Conservation (phyloP, 2,113 vertebrate genomes). For the Nyctibius bracteatus region DNA sequence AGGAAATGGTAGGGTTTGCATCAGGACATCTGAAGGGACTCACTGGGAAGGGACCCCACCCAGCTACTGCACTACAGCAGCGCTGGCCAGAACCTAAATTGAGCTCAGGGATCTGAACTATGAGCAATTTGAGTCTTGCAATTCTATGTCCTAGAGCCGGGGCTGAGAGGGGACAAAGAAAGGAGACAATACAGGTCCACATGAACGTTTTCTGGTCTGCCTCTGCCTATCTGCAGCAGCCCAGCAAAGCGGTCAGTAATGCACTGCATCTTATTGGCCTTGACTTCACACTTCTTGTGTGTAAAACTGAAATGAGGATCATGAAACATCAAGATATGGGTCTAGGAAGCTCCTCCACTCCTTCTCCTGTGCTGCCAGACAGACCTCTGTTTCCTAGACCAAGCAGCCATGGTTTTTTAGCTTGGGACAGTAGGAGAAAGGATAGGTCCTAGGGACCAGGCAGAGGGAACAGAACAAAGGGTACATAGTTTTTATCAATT, state of each 20-base stretch:
- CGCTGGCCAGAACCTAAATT: background rate
- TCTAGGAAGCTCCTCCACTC: background rate
- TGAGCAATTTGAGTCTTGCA: background rate
- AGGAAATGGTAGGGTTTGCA: background rate
- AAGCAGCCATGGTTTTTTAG: background rate
- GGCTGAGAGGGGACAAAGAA: background rate
- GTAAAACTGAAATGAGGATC: background rate
- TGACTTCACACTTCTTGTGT: background rate
- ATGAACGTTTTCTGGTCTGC: background rate
- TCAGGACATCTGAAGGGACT: background rate
- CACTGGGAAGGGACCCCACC: background rate
- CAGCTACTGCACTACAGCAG: background rate
- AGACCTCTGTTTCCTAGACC: background rate
- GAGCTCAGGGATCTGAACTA: background rate
- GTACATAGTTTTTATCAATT: rapidly evolving
- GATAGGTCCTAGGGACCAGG: background rate
- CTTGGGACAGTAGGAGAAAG: background rate
- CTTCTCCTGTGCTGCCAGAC: background rate
- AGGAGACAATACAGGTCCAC: background rate
- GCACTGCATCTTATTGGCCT: background rate
- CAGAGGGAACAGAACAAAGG: background rate
- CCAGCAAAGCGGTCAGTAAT: background rate
- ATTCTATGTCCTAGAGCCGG: background rate
- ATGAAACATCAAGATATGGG: background rate
- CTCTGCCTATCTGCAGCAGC: background rate